Evolutionary conservation across 53 echinoderm and acorn worm genomes (phyloP), one percentile per base, ranked within the genome.

Genomic region (Holothuria leucospilota): DNA sequence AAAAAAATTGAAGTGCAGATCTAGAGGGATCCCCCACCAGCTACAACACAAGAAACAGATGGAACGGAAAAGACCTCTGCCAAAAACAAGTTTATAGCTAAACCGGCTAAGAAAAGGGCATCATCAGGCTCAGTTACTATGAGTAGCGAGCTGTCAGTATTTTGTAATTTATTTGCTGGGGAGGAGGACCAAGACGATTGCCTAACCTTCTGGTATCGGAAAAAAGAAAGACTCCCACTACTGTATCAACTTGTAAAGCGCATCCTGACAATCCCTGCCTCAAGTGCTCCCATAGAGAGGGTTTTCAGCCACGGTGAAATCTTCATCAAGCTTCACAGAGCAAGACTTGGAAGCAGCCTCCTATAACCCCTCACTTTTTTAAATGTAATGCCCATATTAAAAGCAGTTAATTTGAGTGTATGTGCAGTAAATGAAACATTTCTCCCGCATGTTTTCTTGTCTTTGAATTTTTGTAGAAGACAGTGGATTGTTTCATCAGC

Each of bases 231-330:
- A 69, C 26, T 69, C 1, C 69, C 62, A 62, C 20, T 1, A 62
- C 4, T 62, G 20, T 62, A 62, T 34, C 34, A 20, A 2, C 51
- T 52, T 51, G 77, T n/a, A 9, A 46, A 51, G 77, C 20, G 53
- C 14, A 51, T 77, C 8, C 51, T 77, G 14, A 7, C 51, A n/a
- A 24, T 77, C n/a, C 77, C 77, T 21, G 77, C 77, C 23, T 51
- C 21, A 21, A 49, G 51, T 51, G 51, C 77, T 5, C 20, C 58
- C 10, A 52, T 77, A 52, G 77, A 52, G 42, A 18, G 56, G 12
- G 77, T 77, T 16, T 77, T 77, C 51, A 77, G 77, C 52, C 77
- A 51, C 51, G 52, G 77, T 5, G 77, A 51, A 69, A 69, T 69
- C 26, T 24, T 69, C 69, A n/a, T 69, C n/a, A n/a, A 7, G 29